Conservation (phyloP, 1,140 invertebrate species). For the Panonychus citri region DNA sequence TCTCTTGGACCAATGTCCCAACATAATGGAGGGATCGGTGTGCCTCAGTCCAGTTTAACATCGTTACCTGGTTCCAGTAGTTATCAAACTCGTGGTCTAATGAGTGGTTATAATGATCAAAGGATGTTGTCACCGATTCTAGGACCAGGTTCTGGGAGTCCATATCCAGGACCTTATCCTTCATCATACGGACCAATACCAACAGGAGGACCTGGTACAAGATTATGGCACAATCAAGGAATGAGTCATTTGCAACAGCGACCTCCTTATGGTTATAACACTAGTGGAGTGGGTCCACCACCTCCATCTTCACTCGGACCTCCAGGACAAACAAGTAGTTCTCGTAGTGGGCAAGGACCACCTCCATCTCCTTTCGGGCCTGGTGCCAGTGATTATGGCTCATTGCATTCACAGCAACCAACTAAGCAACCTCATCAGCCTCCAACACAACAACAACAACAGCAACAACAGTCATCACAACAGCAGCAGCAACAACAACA, state of each 20-base stretch:
- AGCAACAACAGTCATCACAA: too few relatives aligned
- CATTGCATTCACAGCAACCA: constrained; percentile 1
- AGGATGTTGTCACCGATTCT: constrained; percentile 1
- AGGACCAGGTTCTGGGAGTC: neutral
- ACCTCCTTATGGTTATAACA: neutral
- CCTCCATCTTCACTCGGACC: too few relatives aligned
- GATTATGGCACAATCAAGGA: constrained; percentile 6
- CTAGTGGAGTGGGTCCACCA: neutral
- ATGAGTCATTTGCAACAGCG: constrained; percentile 7
- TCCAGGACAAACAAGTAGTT: too few relatives aligned
- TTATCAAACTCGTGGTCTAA: constrained; percentile 1
- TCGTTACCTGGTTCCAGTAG: neutral
- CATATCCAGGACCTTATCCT: neutral
- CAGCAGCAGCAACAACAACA: neutral
- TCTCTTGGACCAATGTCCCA: neutral
- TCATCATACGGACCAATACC: neutral
- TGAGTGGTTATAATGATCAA: constrained; percentile 8
- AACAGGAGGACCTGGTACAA: neutral
- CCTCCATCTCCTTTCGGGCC: neutral
- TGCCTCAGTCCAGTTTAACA: neutral
- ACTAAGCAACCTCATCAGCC: neutral
- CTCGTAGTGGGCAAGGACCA: too few relatives aligned
- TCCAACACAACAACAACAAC: neutral
- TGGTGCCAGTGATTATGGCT: constrained; percentile 2
- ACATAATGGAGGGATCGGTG: neutral